Evolutionary conservation across 2,888 invertebrate genomes (phyloP).

Genomic region (Altica lythri): DNA sequence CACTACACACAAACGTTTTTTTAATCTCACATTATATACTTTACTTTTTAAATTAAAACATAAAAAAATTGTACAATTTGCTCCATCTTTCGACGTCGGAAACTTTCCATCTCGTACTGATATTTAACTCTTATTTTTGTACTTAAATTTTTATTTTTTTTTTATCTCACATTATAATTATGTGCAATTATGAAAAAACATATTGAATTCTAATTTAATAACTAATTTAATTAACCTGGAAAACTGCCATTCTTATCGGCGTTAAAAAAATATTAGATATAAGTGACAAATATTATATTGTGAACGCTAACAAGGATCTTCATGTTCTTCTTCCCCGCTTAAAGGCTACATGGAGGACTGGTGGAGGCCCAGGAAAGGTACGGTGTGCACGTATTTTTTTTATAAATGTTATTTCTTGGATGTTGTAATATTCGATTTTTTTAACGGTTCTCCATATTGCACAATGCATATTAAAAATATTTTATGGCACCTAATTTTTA

Average conservation of each 20-base stretch:
- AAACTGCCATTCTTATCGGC: slow-evolving; percentile 16
- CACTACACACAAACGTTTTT: no score
- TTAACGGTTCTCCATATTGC: no score
- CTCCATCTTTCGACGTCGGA: no score
- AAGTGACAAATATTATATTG: slow-evolving; percentile 39
- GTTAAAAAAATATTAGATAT: slow-evolving; percentile 25
- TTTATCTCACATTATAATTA: no score
- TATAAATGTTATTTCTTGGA: slow-evolving; percentile 9
- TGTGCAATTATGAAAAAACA: no score
- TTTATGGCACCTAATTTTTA: slow-evolving; percentile 12
- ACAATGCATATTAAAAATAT: no score
- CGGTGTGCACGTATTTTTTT: slow-evolving; percentile 40
- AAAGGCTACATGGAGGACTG: slow-evolving; percentile 98
- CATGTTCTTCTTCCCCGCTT: slow-evolving; percentile 82
- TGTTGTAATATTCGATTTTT: slow-evolving; percentile 16
- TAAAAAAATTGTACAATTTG: no score
- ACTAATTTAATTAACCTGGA: background rate
- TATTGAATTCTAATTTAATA: background rate
- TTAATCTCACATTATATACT: no score
- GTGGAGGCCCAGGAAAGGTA: slow-evolving; percentile 97
- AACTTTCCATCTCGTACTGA: no score
- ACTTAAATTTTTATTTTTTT: no score
- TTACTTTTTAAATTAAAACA: no score
- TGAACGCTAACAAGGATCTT: slow-evolving; percentile 65
- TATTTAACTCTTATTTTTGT: no score